A percentile compares a stretch with the other conserved stretches of the same genome.
Evolutionary conservation across 2,888 invertebrate genomes (phyloP).

Genomic region (Nomada fucata): DNA sequence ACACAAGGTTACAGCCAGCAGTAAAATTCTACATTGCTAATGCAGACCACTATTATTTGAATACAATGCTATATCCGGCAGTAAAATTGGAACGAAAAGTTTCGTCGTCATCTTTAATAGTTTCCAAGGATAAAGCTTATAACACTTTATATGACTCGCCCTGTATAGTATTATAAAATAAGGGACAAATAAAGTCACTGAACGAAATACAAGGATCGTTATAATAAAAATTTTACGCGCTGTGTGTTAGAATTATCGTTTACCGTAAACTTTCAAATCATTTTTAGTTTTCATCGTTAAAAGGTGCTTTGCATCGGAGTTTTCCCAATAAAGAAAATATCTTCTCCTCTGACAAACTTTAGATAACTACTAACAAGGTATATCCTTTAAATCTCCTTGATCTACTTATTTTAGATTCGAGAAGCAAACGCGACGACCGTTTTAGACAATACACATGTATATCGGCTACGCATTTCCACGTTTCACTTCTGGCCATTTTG

Average conservation of each 20-base stretch:
- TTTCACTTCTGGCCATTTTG: background rate
- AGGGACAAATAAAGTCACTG: no score
- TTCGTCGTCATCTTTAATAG: no score
- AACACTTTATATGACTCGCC: no score
- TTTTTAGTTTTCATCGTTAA: background rate
- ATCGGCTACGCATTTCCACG: background rate
- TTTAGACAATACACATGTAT: background rate
- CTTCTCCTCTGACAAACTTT: background rate
- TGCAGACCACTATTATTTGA: no score
- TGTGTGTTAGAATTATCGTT: slow-evolving; percentile 2
- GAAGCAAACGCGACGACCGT: background rate
- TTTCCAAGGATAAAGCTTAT: no score
- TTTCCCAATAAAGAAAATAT: background rate
- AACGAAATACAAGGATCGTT: no score
- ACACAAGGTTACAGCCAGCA: no score
- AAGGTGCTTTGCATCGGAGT: background rate
- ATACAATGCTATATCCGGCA: no score
- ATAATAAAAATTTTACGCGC: background rate
- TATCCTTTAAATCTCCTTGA: slow-evolving; percentile 27
- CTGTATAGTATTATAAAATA: no score
- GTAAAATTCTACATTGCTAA: no score
- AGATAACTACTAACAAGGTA: slow-evolving; percentile 29
- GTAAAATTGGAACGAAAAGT: no score
- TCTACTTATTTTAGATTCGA: slow-evolving; percentile 5
- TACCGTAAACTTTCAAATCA: slow-evolving; percentile 17